Evolutionary conservation across 2,113 vertebrate genomes (phyloP).

Genomic region (Gila orcuttii): DNA sequence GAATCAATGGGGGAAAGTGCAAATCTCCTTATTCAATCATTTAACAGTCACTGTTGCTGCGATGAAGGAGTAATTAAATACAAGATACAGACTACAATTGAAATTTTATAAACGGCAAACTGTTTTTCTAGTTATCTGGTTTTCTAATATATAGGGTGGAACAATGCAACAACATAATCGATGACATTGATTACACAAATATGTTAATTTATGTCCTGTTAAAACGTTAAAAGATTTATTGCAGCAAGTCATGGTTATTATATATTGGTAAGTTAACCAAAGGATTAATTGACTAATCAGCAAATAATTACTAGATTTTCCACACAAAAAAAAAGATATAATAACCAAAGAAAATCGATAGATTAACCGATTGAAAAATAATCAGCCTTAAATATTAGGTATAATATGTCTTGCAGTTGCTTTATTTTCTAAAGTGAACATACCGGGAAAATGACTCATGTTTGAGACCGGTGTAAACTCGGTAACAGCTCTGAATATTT

Average conservation of each 20-base stretch:
- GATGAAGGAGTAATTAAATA: too few relatives aligned
- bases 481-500: not conserved
- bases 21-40: not conserved
- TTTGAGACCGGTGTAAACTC: not conserved
- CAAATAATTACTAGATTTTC: not conserved
- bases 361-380: not conserved
- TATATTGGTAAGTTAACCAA: not conserved
- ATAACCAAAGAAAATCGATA: not conserved
- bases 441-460: not conserved
- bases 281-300: not conserved
- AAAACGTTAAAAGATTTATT: too few relatives aligned
- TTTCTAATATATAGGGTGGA: not conserved
- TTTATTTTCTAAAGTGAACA: not conserved
- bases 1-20: not conserved
- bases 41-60: not conserved
- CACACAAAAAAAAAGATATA: too few relatives aligned
- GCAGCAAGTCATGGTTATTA: not conserved
- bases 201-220: not conserved
- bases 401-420: not conserved
- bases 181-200: not conserved
- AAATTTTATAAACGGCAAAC: not conserved
- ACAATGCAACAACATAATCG: not conserved
- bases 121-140: not conserved
- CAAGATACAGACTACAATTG: too few relatives aligned
- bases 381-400: not conserved